Evolutionary conservation across 2,797 vertebrate species (phyloP).

Genomic region (Carduelis carduelis): DNA sequence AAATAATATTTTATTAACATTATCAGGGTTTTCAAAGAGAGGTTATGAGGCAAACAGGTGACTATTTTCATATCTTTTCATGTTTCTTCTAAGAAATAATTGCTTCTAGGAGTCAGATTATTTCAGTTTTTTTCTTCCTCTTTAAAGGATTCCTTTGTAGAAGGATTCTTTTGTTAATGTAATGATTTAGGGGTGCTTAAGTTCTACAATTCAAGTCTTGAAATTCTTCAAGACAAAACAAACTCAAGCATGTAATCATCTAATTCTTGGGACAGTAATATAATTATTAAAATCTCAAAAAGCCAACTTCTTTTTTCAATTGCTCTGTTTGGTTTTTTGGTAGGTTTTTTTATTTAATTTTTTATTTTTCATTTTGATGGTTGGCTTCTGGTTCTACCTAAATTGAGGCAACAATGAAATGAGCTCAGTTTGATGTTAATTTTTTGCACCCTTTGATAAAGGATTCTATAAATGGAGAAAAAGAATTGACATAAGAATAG

Average conservation of each 20-base stretch:
- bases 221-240: not conserved
- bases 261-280: not conserved
- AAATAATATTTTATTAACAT: not conserved
- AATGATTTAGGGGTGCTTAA: not conserved
- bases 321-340: not conserved
- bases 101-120: not conserved
- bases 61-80: not conserved
- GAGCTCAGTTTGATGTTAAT: not conserved
- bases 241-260: not conserved
- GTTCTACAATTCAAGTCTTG: not conserved
- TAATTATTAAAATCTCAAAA: not conserved
- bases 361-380: not conserved
- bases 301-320: not conserved
- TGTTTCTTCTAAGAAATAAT: not conserved
- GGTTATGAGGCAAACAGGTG: not conserved
- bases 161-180: not conserved
- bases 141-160: not conserved
- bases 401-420: not conserved
- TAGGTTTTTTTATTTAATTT: not conserved
- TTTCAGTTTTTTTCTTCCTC: not conserved
- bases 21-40: not conserved
- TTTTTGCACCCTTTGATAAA: not conserved
- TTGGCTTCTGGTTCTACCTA: not conserved
- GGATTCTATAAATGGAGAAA: not conserved
- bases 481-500: not conserved